Evolutionary conservation across 2,888 invertebrate species (phyloP).

Genomic region (Pachymerium ferrugineum): DNA sequence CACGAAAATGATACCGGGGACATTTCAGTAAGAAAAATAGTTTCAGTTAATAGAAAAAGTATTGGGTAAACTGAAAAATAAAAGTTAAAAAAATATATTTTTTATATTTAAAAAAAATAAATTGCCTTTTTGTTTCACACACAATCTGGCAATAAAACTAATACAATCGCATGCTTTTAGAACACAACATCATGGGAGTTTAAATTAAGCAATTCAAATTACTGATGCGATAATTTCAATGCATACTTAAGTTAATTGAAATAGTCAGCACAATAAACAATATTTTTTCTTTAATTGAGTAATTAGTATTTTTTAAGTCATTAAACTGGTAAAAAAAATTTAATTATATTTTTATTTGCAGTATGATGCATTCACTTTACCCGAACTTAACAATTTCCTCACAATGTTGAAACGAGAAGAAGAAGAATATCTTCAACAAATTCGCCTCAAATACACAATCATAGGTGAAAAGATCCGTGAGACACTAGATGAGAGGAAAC

Average conservation of each 20-base stretch:
- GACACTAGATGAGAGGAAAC: constrained; percentile 36
- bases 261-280: too few species aligned
- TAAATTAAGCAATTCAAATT: too few species aligned
- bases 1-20: constrained; percentile 57
- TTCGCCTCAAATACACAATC: constrained; percentile 50
- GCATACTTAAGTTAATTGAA: too few species aligned
- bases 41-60: background rate
- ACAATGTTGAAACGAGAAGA: constrained; percentile 54
- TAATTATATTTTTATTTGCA: constrained; percentile 41
- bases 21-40: constrained; percentile 51
- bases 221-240: too few species aligned
- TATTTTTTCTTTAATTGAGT: too few species aligned
- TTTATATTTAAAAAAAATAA: too few species aligned
- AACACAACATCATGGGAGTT: too few species aligned
- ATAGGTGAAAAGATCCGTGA: constrained; percentile 39
- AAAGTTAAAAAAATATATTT: too few species aligned
- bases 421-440: constrained; percentile 51
- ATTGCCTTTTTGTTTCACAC: too few species aligned
- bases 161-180: too few species aligned
- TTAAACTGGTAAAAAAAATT: background rate
- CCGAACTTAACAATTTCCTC: constrained; percentile 55
- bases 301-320: too few species aligned
- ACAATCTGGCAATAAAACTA: too few species aligned
- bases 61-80: background rate
- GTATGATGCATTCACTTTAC: constrained; percentile 56